A percentile compares a stretch with the other conserved stretches of the same genome.
phyloP scores from a whole-genome alignment of 1,140 invertebrate genomes.

The Tribolium madens region DNA sequence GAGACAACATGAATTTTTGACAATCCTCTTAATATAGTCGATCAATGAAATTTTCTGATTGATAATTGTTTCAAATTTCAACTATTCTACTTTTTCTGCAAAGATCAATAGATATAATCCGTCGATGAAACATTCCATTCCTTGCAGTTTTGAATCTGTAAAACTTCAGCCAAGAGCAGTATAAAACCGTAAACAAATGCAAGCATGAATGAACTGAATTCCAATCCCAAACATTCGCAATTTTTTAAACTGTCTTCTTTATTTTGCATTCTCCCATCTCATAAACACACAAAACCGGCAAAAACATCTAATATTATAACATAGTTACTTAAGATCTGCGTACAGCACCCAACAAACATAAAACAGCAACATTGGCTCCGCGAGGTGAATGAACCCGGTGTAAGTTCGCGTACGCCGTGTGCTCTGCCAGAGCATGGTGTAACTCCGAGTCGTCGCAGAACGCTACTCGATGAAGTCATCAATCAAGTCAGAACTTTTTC shows the following conservation, averaged over 20 bases:
- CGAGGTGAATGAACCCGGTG: conserved; percentile 32
- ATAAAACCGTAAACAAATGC: not conserved
- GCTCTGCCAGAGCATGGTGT: conserved; percentile 23
- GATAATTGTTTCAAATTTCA: too few relatives aligned
- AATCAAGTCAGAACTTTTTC: conserved; percentile 33
- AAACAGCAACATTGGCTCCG: conserved; percentile 48
- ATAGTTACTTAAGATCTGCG: conserved; percentile 21
- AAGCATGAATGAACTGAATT: not conserved
- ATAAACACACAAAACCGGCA: not conserved
- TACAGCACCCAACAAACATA: conserved; percentile 30
- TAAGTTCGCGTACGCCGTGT: conserved; percentile 40
- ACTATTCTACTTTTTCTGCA: too few relatives aligned
- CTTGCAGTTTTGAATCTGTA: not conserved
- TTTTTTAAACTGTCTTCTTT: not conserved
- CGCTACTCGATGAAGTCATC: conserved; percentile 32
- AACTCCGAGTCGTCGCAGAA: conserved; percentile 19
- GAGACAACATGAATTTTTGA: too few relatives aligned
- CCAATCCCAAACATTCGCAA: not conserved
- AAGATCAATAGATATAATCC: too few relatives aligned
- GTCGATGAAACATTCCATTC: too few relatives aligned
- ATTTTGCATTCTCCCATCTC: not conserved
- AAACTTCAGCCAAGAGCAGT: not conserved
- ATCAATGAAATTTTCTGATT: too few relatives aligned
- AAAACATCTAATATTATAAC: not conserved
- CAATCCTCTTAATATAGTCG: too few relatives aligned